Evolutionary conservation across 2,113 vertebrate species (phyloP).

Genomic region (Okapia johnstoni): DNA sequence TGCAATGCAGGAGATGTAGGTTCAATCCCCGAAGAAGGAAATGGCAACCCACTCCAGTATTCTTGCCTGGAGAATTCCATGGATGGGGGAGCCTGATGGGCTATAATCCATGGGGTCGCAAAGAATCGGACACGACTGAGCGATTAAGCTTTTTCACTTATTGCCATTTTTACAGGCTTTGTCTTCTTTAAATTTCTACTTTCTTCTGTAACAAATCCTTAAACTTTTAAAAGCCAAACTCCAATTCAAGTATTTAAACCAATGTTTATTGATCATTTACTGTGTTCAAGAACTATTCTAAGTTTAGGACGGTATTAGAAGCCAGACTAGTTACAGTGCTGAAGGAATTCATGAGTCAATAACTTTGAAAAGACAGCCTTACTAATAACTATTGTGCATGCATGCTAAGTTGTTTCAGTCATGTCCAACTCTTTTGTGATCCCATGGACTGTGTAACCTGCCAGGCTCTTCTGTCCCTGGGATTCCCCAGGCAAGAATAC

Average conservation of each 20-base stretch:
- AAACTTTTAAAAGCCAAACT: neutral
- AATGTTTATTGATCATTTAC: neutral
- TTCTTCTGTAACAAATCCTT: neutral
- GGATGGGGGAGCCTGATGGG: neutral
- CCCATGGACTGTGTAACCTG: neutral
- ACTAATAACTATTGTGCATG: neutral
- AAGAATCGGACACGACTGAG: neutral
- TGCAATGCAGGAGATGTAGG: neutral
- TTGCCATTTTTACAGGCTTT: neutral
- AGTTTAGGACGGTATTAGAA: neutral
- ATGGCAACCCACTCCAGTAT: neutral
- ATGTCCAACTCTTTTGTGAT: neutral
- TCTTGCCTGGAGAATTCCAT: neutral
- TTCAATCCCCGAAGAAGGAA: neutral
- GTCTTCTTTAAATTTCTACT: neutral
- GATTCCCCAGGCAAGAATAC: neutral
- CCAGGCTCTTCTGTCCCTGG: neutral
- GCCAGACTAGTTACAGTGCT: neutral
- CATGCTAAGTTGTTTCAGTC: neutral
- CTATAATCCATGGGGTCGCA: neutral
- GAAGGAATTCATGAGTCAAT: neutral
- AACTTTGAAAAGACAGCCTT: neutral
- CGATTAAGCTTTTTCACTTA: neutral
- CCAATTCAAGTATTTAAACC: neutral
- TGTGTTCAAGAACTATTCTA: neutral